Evolutionary conservation across 2,797 vertebrate genomes (phyloP), one percentile per base, ranked within the genome.

Genomic region (Melanotaenia boesemani): DNA sequence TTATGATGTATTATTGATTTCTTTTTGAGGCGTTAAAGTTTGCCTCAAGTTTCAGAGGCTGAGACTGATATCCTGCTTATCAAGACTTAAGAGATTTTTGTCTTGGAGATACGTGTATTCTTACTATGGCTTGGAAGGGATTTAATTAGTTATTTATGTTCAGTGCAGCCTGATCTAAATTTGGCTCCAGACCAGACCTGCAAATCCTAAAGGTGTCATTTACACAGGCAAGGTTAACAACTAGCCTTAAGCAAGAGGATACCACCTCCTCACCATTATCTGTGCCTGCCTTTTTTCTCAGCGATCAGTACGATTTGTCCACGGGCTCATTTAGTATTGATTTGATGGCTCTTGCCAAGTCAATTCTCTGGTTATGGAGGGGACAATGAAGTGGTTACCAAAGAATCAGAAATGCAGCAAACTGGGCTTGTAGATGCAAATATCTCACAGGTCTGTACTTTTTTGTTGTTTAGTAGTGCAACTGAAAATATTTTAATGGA

Each of bases 321-420:
- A 82, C 81, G 67, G 75, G 70, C 62, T 87, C 79, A 83, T 74
- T 87, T 86, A 75, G 83, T 87, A 92, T 92, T 87, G 91, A 92
- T 90, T 86, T 56, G 30, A 63, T 22, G 44, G 44, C 68, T 72
- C 28, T 72, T 81, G 86, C 89, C 84, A 84, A 87, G 77, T 83
- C 50, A 78, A 56, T 87, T 82, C 65, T 82, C 69, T 72, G 69
- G 74, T 75, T 86, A 57, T 70, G 63, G 73, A 69, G 48, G 64
- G 74, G 66, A 28, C 67, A 84, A 83, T 72, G 22, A 73, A 88
- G 84, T 74, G 68, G 70, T 74, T 15, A 9, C 22, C 44, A 65
- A 59, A 64, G 28, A 54, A 67, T 5, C 13, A 67, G 77, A 68
- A 66, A 74, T 58, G 66, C 65, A 67, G 48, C 18, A 70, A 73